These are phyloP conservation scores for Parnassius mnemosyne DNA, from an alignment of 2,888 invertebrate species.

Conservation along the genomic window DNA sequence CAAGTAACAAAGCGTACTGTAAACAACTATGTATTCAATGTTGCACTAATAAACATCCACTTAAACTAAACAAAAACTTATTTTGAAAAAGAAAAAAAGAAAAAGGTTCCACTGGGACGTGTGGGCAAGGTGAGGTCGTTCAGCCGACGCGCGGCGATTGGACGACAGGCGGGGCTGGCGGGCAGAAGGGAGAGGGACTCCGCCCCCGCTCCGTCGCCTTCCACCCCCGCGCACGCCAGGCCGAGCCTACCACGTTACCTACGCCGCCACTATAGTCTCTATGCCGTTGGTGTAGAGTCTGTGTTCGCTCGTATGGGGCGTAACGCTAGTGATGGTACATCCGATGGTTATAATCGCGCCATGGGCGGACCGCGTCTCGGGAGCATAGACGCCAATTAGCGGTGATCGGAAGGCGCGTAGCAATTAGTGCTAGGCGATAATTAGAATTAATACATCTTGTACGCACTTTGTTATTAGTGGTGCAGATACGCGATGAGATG, in stretches of 20 bases:
- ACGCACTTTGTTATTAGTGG: background rate
- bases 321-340: conserved; percentile 47
- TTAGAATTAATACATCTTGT: conserved; percentile 1
- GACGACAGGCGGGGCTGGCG: conserved; percentile 65
- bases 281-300: conserved; percentile 40
- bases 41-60: conserved; percentile 1
- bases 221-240: conserved; percentile 61
- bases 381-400: conserved; percentile 74
- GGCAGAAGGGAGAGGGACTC: conserved; percentile 61
- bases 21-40: conserved; percentile 39
- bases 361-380: conserved; percentile 74
- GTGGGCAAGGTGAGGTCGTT: conserved; percentile 73
- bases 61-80: conserved; percentile 14
- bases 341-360: conserved; percentile 72
- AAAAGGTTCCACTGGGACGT: conserved; percentile 70
- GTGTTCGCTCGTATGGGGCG: conserved; percentile 40
- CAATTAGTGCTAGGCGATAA: conserved; percentile 52
- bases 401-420: conserved; percentile 54
- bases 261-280: conserved; percentile 52
- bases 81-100: conserved; percentile 37
- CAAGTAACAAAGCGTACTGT: conserved; percentile 27
- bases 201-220: conserved; percentile 62
- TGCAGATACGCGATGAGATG: background rate
- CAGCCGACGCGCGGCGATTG: conserved; percentile 63
- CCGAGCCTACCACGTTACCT: conserved; percentile 58